phyloP scores from a whole-genome alignment of 2,888 invertebrate species.

The Alviniconcha strummeri region DNA sequence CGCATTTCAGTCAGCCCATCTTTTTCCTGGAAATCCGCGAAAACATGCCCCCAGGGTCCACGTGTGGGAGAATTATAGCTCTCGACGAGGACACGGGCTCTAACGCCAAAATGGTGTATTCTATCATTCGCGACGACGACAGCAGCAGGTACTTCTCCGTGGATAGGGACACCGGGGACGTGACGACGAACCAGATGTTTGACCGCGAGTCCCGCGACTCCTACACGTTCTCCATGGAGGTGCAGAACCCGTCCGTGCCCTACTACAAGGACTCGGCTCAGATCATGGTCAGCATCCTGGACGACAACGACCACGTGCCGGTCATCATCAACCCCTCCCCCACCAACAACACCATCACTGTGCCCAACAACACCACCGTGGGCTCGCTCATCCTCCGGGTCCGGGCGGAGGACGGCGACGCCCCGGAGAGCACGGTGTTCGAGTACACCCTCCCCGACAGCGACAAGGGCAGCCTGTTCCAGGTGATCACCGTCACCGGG shows the following conservation, averaged over 20 bases:
- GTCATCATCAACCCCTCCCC: slow-evolving; percentile 60
- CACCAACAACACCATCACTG: slow-evolving; percentile 56
- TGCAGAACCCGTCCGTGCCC: slow-evolving; percentile 81
- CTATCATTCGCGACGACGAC: slow-evolving; percentile 34
- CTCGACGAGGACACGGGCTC: slow-evolving; percentile 93
- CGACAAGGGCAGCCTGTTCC: slow-evolving; percentile 73
- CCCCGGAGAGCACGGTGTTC: slow-evolving; percentile 92
- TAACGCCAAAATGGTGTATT: slow-evolving; percentile 81
- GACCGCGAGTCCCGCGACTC: slow-evolving; percentile 89
- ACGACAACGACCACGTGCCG: slow-evolving; percentile 97
- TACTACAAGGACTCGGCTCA: slow-evolving; percentile 88
- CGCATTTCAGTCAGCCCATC: slow-evolving; percentile 80
- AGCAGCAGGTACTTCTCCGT: slow-evolving; percentile 77
- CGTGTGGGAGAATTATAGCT: slow-evolving; percentile 91
- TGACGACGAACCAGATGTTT: slow-evolving; percentile 85
- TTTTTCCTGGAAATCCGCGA: slow-evolving; percentile 93
- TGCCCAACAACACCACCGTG: slow-evolving; percentile 58
- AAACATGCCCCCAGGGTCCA: slow-evolving; percentile 90
- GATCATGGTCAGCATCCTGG: slow-evolving; percentile 94
- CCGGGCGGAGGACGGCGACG: slow-evolving; percentile 92
- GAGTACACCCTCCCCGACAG: slow-evolving; percentile 91
- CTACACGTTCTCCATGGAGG: slow-evolving; percentile 89
- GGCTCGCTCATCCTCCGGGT: slow-evolving; percentile 76
- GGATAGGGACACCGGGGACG: slow-evolving; percentile 86
- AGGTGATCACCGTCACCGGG: slow-evolving; percentile 72